Percentiles rank a stretch among this genome's conserved stretches.
phyloP scores from a whole-genome alignment of 2,888 invertebrate species.

The Gerris lacustris region DNA sequence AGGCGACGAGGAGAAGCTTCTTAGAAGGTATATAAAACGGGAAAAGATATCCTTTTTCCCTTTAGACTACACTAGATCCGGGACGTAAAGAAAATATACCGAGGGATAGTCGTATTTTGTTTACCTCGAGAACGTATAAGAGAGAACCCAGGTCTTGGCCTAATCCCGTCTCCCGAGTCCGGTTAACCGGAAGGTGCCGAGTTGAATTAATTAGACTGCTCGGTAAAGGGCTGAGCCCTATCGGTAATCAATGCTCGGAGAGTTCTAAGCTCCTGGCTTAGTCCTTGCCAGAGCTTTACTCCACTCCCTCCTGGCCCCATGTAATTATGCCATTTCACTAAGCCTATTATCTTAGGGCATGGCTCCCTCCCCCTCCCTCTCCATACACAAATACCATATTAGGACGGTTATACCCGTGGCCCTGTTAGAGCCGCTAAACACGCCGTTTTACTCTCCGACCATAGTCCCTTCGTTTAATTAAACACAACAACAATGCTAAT shows the following conservation, averaged over 20 bases:
- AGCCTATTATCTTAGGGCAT: not conserved
- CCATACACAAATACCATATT: slow-evolving; percentile 3
- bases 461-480: not conserved
- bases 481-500: slow-evolving; percentile 3
- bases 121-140: not conserved
- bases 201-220: not conserved
- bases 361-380: not conserved
- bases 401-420: not conserved
- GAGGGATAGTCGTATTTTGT: not conserved
- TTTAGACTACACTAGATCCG: not conserved
- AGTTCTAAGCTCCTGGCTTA: not conserved
- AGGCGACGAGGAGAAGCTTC: not conserved
- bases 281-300: slow-evolving; percentile 1
- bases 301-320: not conserved
- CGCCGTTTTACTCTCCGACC: not conserved
- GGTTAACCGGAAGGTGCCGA: slow-evolving; percentile 5
- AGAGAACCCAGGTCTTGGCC: not conserved
- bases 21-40: not conserved
- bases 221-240: slow-evolving; percentile 3
- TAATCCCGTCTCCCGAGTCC: not conserved
- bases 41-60: not conserved
- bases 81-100: not conserved
- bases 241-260: not conserved
- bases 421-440: not conserved
- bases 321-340: slow-evolving; percentile 5